Conservation (phyloP, 2,797 vertebrate genomes). For the Coracias cyanogaster region DNA sequence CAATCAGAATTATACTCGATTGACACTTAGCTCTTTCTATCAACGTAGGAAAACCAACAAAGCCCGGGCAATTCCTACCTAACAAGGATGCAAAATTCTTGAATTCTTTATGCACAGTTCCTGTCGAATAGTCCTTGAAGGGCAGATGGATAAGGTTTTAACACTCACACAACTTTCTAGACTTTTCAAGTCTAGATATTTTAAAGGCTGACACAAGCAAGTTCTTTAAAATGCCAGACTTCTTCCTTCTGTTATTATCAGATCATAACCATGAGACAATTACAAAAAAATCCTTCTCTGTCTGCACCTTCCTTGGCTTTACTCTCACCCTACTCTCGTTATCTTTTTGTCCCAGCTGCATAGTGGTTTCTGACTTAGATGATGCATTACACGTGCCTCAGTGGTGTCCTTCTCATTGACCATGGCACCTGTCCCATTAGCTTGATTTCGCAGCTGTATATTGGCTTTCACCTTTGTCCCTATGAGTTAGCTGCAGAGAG, state of each 20-base stretch:
- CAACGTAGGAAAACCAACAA: neutral
- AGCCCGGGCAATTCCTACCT: neutral
- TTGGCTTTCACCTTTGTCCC: neutral
- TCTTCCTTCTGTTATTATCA: neutral
- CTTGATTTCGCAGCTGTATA: neutral
- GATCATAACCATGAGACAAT: neutral
- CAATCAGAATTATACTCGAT: neutral
- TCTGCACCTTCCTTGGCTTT: neutral
- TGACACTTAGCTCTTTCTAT: neutral
- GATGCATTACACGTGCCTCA: neutral
- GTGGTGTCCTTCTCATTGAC: neutral
- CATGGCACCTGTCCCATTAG: neutral
- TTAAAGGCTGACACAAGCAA: neutral
- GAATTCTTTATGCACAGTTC: neutral
- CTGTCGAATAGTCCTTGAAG: neutral
- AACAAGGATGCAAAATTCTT: neutral
- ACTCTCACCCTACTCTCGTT: neutral
- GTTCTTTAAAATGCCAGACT: neutral
- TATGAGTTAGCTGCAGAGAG: neutral
- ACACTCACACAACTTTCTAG: neutral
- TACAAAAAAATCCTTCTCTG: neutral
- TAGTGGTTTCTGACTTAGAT: neutral
- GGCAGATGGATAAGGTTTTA: neutral
- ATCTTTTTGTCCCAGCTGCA: neutral
- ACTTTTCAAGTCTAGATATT: neutral